Percentiles rank a stretch among this genome's conserved stretches.
phyloP scores from a whole-genome alignment of 1,140 invertebrate genomes.

The Helicoverpa zea region DNA sequence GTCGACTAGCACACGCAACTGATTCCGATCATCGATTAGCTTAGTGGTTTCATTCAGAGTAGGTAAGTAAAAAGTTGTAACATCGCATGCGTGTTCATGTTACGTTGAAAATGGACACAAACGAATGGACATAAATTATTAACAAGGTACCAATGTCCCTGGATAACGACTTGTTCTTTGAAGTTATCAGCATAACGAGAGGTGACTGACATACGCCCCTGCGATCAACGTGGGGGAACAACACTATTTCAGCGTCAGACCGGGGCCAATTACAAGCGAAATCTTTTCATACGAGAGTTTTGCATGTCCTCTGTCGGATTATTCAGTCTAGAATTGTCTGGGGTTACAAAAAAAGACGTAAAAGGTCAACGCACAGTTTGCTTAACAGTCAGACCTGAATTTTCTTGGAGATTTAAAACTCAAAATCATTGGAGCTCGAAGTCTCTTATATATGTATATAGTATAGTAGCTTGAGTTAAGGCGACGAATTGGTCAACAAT shows the following conservation, averaged over 20 bases:
- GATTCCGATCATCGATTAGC: not conserved
- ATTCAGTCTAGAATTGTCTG: conserved; percentile 1
- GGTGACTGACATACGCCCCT: conserved; percentile 41
- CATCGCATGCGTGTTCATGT: conserved; percentile 14
- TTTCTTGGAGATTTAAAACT: not conserved
- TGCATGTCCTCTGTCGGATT: conserved; percentile 28
- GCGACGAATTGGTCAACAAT: too few relatives aligned
- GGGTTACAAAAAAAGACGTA: conserved; percentile 2
- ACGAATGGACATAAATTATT: conserved; percentile 6
- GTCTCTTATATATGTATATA: not conserved
- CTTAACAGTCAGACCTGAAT: conserved; percentile 4
- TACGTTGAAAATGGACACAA: not conserved
- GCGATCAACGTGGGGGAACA: conserved; percentile 22
- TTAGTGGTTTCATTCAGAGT: not conserved
- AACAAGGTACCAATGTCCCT: conserved; percentile 14
- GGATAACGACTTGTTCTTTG: conserved; percentile 1
- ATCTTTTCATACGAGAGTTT: conserved; percentile 7
- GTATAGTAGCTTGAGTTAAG: not conserved
- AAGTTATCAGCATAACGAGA: conserved; percentile 19
- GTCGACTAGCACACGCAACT: not conserved
- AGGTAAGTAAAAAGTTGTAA: conserved; percentile 26
- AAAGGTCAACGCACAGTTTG: conserved; percentile 20
- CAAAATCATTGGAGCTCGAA: not conserved
- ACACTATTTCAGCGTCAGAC: not conserved
- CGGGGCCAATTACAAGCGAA: conserved; percentile 6